These are phyloP conservation scores for Lysiphlebus fabarum DNA, from an alignment of 1,140 invertebrate genomes.

Conservation along the genomic window DNA sequence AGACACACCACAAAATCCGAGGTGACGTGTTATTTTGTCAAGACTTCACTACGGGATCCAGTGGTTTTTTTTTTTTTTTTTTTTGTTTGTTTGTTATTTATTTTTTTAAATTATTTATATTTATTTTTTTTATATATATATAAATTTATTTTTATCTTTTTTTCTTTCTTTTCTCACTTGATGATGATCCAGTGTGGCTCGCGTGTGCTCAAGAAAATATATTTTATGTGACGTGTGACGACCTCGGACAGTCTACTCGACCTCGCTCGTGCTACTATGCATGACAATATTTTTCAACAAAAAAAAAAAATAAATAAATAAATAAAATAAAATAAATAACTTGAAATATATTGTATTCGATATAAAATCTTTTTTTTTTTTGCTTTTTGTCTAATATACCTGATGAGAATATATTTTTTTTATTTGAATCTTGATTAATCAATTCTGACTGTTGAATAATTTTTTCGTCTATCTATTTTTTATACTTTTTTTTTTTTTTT, in stretches of 20 bases:
- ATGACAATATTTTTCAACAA: conserved; percentile 19
- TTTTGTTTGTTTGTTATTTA: too few relatives aligned
- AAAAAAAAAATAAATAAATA: background rate
- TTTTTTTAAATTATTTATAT: too few relatives aligned
- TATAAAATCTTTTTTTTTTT: conserved; percentile 20
- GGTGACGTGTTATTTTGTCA: conserved; percentile 18
- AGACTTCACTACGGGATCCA: conserved; percentile 19
- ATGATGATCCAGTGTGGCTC: background rate
- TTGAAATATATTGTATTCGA: background rate
- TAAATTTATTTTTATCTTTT: background rate
- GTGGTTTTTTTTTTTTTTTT: background rate
- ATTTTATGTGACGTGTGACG: conserved; percentile 14
- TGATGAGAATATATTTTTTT: background rate
- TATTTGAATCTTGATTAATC: conserved; percentile 28
- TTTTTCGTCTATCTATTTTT: background rate
- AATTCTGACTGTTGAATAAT: background rate
- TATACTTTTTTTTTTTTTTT: conserved; percentile 16
- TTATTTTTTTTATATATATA: too few relatives aligned
- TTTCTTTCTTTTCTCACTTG: background rate
- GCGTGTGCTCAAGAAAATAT: background rate
- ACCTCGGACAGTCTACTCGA: conserved; percentile 22
- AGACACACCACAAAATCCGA: conserved; percentile 11
- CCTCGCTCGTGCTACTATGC: conserved; percentile 21
- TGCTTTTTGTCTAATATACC: conserved; percentile 16
- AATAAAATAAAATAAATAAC: background rate